A percentile compares a stretch with the other conserved stretches of the same genome.
Evolutionary conservation across 2,888 invertebrate genomes (phyloP).

Genomic region (Thymelicus sylvestris): DNA sequence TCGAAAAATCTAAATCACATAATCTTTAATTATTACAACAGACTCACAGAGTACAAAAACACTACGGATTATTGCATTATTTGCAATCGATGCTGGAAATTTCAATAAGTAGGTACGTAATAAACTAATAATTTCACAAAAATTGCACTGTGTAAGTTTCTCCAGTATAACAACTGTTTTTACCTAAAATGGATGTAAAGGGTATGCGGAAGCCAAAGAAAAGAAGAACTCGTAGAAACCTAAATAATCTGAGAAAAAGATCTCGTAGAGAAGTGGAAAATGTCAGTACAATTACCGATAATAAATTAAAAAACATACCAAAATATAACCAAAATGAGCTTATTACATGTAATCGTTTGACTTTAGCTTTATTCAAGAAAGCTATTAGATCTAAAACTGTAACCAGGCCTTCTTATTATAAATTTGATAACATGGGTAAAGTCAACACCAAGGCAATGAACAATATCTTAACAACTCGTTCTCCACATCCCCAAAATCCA

Average conservation of each 20-base stretch:
- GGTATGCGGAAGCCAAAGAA: slow-evolving; percentile 61
- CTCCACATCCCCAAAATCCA: slow-evolving; percentile 13
- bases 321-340: slow-evolving; percentile 45
- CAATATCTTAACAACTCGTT: neutral
- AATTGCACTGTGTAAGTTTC: too few relatives aligned
- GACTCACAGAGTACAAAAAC: too few relatives aligned
- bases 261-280: slow-evolving; percentile 47
- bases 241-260: slow-evolving; percentile 69
- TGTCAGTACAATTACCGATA: slow-evolving; percentile 16
- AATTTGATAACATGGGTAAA: slow-evolving; percentile 42
- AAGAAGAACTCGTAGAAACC: slow-evolving; percentile 66
- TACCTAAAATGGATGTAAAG: slow-evolving; percentile 52
- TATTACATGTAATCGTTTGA: slow-evolving; percentile 64
- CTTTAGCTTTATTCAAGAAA: slow-evolving; percentile 66
- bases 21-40: too few relatives aligned
- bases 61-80: too few relatives aligned
- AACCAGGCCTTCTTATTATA: slow-evolving; percentile 57
- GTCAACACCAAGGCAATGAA: slow-evolving; percentile 4
- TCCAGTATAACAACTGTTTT: neutral
- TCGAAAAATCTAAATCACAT: too few relatives aligned
- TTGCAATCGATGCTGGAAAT: too few relatives aligned
- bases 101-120: too few relatives aligned
- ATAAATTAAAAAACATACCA: slow-evolving; percentile 39
- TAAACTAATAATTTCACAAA: too few relatives aligned
- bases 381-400: slow-evolving; percentile 70